Evolutionary conservation across 1,140 invertebrate genomes (phyloP), one percentile per base, ranked within the genome.

Genomic region (Ceratina australensis): DNA sequence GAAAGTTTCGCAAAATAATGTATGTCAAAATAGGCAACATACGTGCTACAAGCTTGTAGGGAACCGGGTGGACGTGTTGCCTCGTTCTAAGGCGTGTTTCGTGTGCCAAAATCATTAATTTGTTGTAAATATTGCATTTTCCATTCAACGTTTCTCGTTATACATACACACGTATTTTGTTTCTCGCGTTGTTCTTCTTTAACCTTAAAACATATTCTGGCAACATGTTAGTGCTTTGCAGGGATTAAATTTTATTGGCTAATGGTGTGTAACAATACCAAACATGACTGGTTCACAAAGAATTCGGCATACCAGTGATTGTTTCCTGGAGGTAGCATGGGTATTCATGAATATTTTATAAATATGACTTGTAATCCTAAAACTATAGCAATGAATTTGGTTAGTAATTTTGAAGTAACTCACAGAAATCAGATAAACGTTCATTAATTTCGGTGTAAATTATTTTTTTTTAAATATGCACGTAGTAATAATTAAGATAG

Each of bases 371-470:
- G 18, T 59, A 75, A 26, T 20, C 15, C 13, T 52, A 69, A 50
- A 61, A 8, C 47, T 52, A 3, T 52, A 71, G 16, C 56, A 50
- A 69, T 71, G 26, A 47, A 16, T 24, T 60, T 71, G 28, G 18
- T 54, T 20, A 50, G 16, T 77, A 71, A 77, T 61, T 57, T 47
- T 77, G 33, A 71, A 20, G 26, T 54, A 61, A 61, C 8, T 18
- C 47, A 54, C 4, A 3, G 54, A 61, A 42, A 33, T 7, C 28
- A 63, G 74, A 56, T 77, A 76, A 76, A 69, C 50, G 8, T 47
- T 52, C 33, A 3, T 52, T 52, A 33, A 26, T 61, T 76, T 26
- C 1, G 60, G 20, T 60, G 13, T 68, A 69, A 7, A 28, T 68
- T 50, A 50, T 18, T 22, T n/a, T n/a, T n/a, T n/a, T n/a, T n/a